These are phyloP conservation scores for Sesia bembeciformis DNA, from an alignment of 2,888 invertebrate species.

Conservation along the genomic window DNA sequence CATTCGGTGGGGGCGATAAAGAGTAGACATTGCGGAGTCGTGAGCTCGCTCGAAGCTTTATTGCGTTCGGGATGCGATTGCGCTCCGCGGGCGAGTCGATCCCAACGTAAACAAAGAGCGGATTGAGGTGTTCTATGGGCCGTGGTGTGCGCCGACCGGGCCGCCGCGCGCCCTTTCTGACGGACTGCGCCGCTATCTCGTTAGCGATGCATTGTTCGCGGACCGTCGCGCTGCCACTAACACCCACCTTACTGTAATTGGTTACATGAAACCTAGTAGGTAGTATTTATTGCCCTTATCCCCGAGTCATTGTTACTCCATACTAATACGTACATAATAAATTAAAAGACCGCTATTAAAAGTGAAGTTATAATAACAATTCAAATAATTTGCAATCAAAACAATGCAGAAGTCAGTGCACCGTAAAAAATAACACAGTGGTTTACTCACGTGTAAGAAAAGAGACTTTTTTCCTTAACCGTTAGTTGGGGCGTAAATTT, in stretches of 20 bases:
- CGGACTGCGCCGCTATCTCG: slow-evolving; percentile 38
- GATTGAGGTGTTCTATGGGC: slow-evolving; percentile 48
- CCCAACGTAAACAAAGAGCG: slow-evolving; percentile 53
- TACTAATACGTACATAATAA: too few relatives aligned
- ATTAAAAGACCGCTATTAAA: too few relatives aligned
- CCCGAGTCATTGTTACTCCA: slow-evolving; percentile 6
- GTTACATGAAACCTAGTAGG: slow-evolving; percentile 14
- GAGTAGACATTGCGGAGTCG: slow-evolving; percentile 60
- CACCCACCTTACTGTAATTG: slow-evolving; percentile 21
- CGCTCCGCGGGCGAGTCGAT: slow-evolving; percentile 36
- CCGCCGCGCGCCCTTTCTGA: slow-evolving; percentile 19
- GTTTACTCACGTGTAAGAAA: too few relatives aligned
- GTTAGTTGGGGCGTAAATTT: too few relatives aligned
- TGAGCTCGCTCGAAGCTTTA: slow-evolving; percentile 63
- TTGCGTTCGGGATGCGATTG: slow-evolving; percentile 61
- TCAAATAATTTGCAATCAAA: too few relatives aligned
- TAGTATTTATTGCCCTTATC: slow-evolving; percentile 12
- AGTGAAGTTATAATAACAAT: too few relatives aligned
- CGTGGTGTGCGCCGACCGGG: slow-evolving; percentile 14
- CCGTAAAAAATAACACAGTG: too few relatives aligned
- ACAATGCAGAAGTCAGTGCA: too few relatives aligned
- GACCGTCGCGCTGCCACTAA: slow-evolving; percentile 19
- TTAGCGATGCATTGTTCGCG: slow-evolving; percentile 45
- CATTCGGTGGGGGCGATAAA: slow-evolving; percentile 58
- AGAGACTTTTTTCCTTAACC: too few relatives aligned